These are phyloP conservation scores for Zele albiditarsus DNA, from an alignment of 2,888 invertebrate genomes.

Conservation along the genomic window DNA sequence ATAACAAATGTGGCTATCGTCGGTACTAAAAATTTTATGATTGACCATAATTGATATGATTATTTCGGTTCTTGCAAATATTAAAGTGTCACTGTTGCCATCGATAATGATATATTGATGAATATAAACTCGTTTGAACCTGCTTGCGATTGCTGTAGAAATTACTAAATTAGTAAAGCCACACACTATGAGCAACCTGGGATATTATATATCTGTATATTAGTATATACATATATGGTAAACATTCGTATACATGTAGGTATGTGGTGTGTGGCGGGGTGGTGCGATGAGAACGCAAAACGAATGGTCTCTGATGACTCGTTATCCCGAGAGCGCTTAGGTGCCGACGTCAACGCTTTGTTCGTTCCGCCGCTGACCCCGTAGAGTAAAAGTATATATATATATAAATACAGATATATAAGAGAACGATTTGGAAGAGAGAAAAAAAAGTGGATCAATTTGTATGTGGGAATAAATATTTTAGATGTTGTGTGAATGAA, in stretches of 20 bases:
- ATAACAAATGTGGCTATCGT: too few relatives aligned
- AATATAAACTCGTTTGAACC: background rate
- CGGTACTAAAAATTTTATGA: too few relatives aligned
- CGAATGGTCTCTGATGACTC: constrained; percentile 46
- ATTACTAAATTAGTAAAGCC: constrained; percentile 35
- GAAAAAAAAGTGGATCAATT: constrained; percentile 3
- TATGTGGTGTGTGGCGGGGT: background rate
- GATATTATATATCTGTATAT: background rate
- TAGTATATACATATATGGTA: background rate
- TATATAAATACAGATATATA: background rate
- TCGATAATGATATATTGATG: background rate
- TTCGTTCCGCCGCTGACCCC: constrained; percentile 38
- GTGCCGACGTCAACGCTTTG: constrained; percentile 44
- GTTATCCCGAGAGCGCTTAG: constrained; percentile 50
- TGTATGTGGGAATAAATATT: background rate
- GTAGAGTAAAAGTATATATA: constrained; percentile 1
- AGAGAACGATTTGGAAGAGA: background rate
- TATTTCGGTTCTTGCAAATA: background rate
- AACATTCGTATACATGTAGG: background rate
- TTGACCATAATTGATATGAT: background rate
- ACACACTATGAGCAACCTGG: background rate
- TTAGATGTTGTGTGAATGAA: constrained; percentile 9
- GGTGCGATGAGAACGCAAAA: constrained; percentile 39
- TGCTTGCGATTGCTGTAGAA: background rate
- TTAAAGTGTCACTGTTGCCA: background rate